phyloP scores from a whole-genome alignment of 2,113 vertebrate genomes.

The Marmota monax region DNA sequence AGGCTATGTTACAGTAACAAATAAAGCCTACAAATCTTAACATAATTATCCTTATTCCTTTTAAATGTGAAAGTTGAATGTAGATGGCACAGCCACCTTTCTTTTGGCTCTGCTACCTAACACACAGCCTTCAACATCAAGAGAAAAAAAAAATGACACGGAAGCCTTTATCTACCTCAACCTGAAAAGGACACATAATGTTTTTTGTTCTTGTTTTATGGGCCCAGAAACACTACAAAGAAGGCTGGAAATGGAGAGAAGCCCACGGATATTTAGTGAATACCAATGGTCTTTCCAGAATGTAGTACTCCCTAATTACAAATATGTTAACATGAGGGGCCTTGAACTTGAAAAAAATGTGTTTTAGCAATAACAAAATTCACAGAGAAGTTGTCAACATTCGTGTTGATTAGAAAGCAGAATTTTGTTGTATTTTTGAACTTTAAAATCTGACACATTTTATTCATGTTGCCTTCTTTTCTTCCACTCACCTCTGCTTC shows the following conservation, averaged over 20 bases:
- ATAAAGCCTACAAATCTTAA: background rate
- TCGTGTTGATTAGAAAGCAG: background rate
- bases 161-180: background rate
- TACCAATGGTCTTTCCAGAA: background rate
- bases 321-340: background rate
- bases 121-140: background rate
- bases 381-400: background rate
- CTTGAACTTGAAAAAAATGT: background rate
- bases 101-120: rapidly evolving
- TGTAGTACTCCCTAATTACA: background rate
- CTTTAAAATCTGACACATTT: background rate
- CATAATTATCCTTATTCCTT: background rate
- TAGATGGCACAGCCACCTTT: rapidly evolving
- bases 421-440: constrained; percentile 1
- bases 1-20: background rate
- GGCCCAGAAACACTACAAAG: background rate
- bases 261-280: background rate
- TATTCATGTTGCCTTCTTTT: background rate
- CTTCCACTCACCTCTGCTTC: background rate
- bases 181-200: background rate
- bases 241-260: background rate
- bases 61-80: background rate
- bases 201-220: background rate
- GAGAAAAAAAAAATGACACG: background rate
- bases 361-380: background rate